Conservation (phyloP, 1,140 invertebrate genomes). For the Eupristina koningsbergeri region DNA sequence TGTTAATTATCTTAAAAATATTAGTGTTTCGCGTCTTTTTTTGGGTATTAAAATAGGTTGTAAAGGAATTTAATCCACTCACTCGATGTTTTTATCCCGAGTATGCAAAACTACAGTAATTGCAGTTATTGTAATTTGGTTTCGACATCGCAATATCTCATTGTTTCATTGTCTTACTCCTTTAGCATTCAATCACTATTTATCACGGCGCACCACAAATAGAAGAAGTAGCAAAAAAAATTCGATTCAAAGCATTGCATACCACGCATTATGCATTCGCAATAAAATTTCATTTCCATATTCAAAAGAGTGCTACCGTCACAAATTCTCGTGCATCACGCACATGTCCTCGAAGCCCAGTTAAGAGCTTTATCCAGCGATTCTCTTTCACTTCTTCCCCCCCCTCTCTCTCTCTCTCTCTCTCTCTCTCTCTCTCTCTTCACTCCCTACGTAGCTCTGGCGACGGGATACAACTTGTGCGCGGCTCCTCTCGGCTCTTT, state of each 20-base stretch:
- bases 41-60: background rate
- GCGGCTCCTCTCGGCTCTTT: background rate
- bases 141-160: background rate
- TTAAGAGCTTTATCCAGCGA: background rate
- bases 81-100: background rate
- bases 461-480: too few relatives aligned
- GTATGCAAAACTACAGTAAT: background rate
- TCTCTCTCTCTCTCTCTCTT: background rate
- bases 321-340: background rate
- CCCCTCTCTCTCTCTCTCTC: background rate
- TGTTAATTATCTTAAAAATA: too few relatives aligned
- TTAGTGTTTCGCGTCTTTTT: background rate
- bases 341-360: background rate
- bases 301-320: background rate
- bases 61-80: background rate
- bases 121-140: background rate
- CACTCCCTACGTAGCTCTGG: background rate
- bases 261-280: background rate
- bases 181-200: background rate
- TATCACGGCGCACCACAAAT: background rate
- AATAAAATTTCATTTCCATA: constrained; percentile 22
- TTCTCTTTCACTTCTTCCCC: too few relatives aligned
- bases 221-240: background rate
- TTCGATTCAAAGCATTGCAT: background rate
- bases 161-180: constrained; percentile 20